Base-by-base conservation (phyloP, 2,888 invertebrate genomes). In the Hofmannophila pseudospretella region DNA sequence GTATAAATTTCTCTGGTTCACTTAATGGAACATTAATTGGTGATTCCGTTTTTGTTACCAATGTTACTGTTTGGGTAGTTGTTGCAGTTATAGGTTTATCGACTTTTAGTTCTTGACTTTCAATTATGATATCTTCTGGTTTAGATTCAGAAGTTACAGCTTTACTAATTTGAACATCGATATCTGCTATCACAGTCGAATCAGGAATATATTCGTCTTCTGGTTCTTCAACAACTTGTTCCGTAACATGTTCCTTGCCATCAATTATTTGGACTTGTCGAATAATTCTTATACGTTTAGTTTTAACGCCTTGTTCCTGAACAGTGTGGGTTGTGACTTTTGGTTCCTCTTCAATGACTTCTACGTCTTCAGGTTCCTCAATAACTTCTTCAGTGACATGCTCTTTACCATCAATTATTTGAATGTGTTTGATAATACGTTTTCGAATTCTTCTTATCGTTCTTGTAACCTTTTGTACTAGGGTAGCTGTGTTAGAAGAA, bases 341-440 rank as follows among this genome's bases (percentile, higher is more conserved):
- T 8, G 81, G 79, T 48, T 90, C 89, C 58, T 93, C 91, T 65
- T 92, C 92, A 32, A 91, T 89, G 4, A 92, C 84, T 72, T 93
- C 92, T 4, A 93, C 81, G 61, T 93, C 93, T 64, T 93, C 95
- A 0, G 96, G 95, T 70, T 95, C 95, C 60, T 96, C 95, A 35
- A 95, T 90, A 0, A 95, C 84, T 78, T 96, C 95, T 76, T 96
- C 95, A 1, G 92, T 93, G 0, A 94, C 89, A 44, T 92, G 91
- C 71, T 96, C 95, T 71, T 94, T 92, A 0, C 96, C 96, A 67
- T 96, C 92, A 42, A 95, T 90, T 4, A 95, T 91, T 13, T 92
- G 91, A 9, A 94, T 90, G 51, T 92, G 91, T 52, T 92, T 90
- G 28, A 96, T 92, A 10, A 95, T 92, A 51, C 92, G 90, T 40